Evolutionary conservation across 1,140 invertebrate genomes (phyloP), one percentile per base, ranked within the genome.

Genomic region (Ctenoplectra terminalis): DNA sequence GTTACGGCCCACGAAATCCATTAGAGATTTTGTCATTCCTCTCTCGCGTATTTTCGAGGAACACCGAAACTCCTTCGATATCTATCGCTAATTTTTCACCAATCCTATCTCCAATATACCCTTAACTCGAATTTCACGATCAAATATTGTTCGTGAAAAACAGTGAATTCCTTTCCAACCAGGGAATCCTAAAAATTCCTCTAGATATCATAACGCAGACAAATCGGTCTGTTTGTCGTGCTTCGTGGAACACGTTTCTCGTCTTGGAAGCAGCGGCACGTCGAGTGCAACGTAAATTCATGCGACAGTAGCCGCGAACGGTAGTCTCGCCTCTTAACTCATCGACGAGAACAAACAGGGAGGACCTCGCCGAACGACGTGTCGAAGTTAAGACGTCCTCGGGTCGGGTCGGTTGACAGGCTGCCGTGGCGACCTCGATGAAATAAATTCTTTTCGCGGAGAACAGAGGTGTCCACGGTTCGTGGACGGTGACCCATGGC

Each of bases 301-400:
- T 80, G 58, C 58, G 77, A 54, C 77, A 80, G 77, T 80, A 80
- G 77, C 77, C 34, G 70, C 70, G 77, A 80, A 80, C 77, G 69
- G 77, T 80, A 80, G 77, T 69, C 58, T 72, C 34, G 46, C 46
- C 69, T 73, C 70, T 80, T 54, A 54, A 73, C 69, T 73, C 70
- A 17, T 80, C 69, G 58, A 73, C 69, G 60, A 34, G 64, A 70
- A 58, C 69, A 69, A 74, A 66, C 66, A 58, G 5, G 31, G 29
- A 34, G 78, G 40, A 43, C 54, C 48, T 61, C 60, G 84, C 2
- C 81, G 58, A 63, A 74, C 50, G 60, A 72, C 84, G 85, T 64
- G 85, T 87, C 86, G 82, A 88, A 89, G 88, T 88, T 88, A 88
- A 88, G 87, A 88, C 86, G 87, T 87, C 80, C 82, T 73, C 63